These are phyloP conservation scores for Cylas formicarius DNA, from an alignment of 1,140 invertebrate genomes.

Conservation along the genomic window DNA sequence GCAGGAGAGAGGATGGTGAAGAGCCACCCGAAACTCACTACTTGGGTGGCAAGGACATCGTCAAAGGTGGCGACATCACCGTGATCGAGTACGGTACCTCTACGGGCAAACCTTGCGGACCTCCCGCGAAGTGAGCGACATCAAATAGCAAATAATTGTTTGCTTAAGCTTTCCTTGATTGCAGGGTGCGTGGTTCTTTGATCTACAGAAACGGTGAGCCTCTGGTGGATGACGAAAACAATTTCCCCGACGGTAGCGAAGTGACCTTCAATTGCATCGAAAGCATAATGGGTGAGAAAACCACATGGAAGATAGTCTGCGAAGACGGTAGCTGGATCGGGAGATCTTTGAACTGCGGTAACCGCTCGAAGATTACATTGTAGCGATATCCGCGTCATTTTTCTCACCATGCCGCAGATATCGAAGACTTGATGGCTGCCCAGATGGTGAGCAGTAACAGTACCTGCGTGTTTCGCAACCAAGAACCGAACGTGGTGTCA, in stretches of 20 bases:
- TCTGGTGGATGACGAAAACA: conserved; percentile 42
- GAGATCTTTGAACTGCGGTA: conserved; percentile 65
- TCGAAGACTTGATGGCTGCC: conserved; percentile 26
- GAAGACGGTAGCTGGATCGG: conserved; percentile 78
- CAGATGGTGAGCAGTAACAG: conserved; percentile 50
- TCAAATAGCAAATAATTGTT: not conserved
- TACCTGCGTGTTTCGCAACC: conserved; percentile 66
- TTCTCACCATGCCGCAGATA: too few species aligned
- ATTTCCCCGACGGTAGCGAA: conserved; percentile 70
- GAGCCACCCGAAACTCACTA: conserved; percentile 39
- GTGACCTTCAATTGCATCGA: conserved; percentile 75
- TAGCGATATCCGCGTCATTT: conserved; percentile 21
- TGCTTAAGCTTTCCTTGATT: conserved; percentile 10
- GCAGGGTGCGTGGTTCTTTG: conserved; percentile 58
- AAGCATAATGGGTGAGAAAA: conserved; percentile 67
- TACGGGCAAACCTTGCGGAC: conserved; percentile 52
- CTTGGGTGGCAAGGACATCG: conserved; percentile 57
- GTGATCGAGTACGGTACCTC: conserved; percentile 48
- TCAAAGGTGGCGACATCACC: conserved; percentile 56
- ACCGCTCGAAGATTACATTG: not conserved
- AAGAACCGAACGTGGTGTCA: conserved; percentile 69
- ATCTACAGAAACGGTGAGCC: conserved; percentile 55
- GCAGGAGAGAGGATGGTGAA: conserved; percentile 34
- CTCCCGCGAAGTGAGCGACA: conserved; percentile 52
- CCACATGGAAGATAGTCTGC: conserved; percentile 75